phyloP scores from a whole-genome alignment of 2,888 invertebrate genomes.

The Rhynchonema sp. region DNA sequence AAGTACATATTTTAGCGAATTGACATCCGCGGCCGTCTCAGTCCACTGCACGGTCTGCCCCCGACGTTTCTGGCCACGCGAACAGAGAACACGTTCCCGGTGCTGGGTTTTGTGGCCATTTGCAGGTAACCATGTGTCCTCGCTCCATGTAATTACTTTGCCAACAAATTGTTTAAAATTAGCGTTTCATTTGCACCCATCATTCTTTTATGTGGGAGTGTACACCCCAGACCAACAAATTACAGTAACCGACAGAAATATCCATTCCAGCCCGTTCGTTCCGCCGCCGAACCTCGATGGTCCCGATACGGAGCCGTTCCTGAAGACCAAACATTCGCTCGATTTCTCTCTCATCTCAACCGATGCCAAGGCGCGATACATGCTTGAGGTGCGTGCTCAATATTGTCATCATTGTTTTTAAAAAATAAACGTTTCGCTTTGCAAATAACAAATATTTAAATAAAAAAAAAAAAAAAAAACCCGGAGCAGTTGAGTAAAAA shows the following conservation, averaged over 20 bases:
- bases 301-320: constrained; percentile 95
- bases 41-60: constrained; percentile 74
- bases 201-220: too few species aligned
- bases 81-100: constrained; percentile 48
- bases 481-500: too few species aligned
- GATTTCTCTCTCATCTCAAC: constrained; percentile 43
- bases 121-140: constrained; percentile 46
- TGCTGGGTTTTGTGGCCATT: constrained; percentile 74
- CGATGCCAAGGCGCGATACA: constrained; percentile 14
- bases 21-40: constrained; percentile 89
- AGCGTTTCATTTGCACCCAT: too few species aligned
- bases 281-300: constrained; percentile 89
- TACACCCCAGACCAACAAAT: too few species aligned
- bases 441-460: too few species aligned
- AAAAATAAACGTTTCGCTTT: too few species aligned
- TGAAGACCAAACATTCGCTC: constrained; percentile 96
- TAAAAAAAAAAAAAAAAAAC: too few species aligned
- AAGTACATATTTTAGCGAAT: constrained; percentile 55
- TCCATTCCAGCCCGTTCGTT: constrained; percentile 53
- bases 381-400: constrained; percentile 21
- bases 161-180: neutral
- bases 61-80: constrained; percentile 47
- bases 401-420: too few species aligned
- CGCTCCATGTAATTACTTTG: neutral
- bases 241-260: too few species aligned